These are phyloP conservation scores for Lamellibrachia columna DNA, from an alignment of 2,888 invertebrate species.

Conservation along the genomic window DNA sequence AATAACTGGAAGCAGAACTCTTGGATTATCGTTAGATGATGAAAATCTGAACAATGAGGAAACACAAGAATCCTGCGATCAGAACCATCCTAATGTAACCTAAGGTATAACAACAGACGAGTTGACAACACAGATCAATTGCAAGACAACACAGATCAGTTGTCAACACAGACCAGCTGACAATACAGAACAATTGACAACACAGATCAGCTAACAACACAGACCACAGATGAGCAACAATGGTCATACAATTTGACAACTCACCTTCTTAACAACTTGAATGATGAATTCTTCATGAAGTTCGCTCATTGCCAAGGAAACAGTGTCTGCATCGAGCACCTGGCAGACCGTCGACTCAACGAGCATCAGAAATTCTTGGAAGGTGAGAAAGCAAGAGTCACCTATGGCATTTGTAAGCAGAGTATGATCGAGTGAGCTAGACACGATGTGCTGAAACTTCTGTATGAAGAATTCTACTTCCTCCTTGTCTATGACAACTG, in stretches of 20 bases:
- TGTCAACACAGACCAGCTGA: background rate
- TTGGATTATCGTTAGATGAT: too few relatives aligned
- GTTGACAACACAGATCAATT: background rate
- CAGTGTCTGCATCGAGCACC: background rate
- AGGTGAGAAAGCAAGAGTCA: background rate
- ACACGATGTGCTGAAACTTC: slow-evolving; percentile 29
- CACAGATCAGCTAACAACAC: background rate
- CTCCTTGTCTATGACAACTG: slow-evolving; percentile 50
- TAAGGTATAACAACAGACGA: background rate
- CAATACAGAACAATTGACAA: background rate
- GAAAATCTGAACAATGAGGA: too few relatives aligned
- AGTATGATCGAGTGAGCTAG: background rate
- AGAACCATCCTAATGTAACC: too few relatives aligned
- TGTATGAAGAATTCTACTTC: slow-evolving; percentile 46
- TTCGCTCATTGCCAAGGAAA: background rate
- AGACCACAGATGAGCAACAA: background rate
- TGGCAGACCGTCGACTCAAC: slow-evolving; percentile 6
- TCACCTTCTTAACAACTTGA: background rate
- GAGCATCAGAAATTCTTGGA: background rate
- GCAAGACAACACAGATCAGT: background rate
- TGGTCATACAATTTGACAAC: background rate
- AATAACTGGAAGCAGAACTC: too few relatives aligned
- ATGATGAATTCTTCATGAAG: background rate
- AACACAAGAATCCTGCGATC: too few relatives aligned
- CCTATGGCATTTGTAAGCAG: background rate